These are phyloP conservation scores for Cryptotis parvus DNA, from an alignment of 2,113 vertebrate species.

Conservation along the genomic window DNA sequence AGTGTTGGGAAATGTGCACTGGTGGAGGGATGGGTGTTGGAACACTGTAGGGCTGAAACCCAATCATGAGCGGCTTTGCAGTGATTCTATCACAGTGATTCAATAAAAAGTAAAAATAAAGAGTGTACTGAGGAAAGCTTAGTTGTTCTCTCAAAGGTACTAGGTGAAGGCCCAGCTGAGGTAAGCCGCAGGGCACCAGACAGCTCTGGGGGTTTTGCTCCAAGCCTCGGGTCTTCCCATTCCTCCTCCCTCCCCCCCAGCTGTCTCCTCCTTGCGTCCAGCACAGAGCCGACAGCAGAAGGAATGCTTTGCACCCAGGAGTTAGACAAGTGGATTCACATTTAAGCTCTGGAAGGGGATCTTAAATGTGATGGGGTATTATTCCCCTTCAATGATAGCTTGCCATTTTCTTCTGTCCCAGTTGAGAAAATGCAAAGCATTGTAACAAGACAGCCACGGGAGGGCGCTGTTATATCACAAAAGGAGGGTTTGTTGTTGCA, in stretches of 20 bases:
- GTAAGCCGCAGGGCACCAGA: not conserved
- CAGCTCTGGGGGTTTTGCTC: not conserved
- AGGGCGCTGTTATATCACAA: conserved; percentile 77
- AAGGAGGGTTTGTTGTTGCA: not conserved
- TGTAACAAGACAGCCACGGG: conserved; percentile 71
- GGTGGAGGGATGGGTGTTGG: too few species aligned
- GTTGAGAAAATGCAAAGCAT: conserved; percentile 10
- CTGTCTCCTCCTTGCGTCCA: not conserved
- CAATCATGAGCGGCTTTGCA: too few species aligned
- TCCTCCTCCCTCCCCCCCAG: too few species aligned
- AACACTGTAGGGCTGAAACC: too few species aligned
- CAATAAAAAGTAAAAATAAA: too few species aligned
- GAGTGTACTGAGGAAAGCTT: accelerated
- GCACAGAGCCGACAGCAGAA: accelerated
- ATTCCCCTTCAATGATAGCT: too few species aligned
- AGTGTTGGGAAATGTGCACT: too few species aligned
- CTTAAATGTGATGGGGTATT: too few species aligned
- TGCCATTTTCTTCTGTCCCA: not conserved
- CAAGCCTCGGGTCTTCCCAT: not conserved
- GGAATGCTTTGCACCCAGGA: not conserved
- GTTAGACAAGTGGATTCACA: not conserved
- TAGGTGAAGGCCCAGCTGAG: not conserved
- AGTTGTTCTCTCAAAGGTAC: not conserved
- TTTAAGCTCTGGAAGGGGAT: not conserved
- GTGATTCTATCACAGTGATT: too few species aligned